phyloP scores from a whole-genome alignment of 2,113 vertebrate species.

The Grammomys dolichurus region DNA sequence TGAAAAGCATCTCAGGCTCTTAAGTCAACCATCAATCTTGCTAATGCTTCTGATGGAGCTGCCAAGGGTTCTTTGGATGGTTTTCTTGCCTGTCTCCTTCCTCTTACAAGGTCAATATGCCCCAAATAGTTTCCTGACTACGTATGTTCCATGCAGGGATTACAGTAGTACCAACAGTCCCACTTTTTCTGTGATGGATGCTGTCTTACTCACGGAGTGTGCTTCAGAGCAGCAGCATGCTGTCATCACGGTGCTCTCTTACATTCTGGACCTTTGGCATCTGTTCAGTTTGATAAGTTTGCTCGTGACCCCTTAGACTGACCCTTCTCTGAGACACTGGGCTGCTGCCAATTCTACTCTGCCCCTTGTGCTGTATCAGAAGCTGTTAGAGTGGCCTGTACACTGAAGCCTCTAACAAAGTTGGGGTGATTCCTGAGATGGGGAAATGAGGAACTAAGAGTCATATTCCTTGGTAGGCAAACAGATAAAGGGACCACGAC shows the following conservation, averaged over 20 bases:
- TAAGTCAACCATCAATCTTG: background rate
- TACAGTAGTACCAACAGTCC: background rate
- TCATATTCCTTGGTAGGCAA: background rate
- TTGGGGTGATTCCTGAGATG: background rate
- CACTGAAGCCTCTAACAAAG: background rate
- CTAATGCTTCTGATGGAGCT: background rate
- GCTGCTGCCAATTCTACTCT: background rate
- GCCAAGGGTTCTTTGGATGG: background rate
- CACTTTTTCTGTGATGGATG: background rate
- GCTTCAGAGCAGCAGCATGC: too few relatives aligned
- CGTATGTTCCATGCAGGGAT: background rate
- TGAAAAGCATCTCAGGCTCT: background rate
- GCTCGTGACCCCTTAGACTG: background rate
- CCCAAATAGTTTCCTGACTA: background rate
- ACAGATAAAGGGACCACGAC: background rate
- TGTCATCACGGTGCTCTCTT: background rate
- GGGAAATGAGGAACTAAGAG: background rate
- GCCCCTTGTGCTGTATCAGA: background rate
- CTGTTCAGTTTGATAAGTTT: background rate
- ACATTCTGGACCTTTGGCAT: background rate
- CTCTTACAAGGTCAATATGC: background rate
- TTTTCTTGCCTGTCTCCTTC: background rate
- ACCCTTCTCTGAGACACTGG: background rate
- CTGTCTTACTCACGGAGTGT: background rate
- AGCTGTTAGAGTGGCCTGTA: background rate